Percentiles rank a stretch among this genome's conserved stretches.
Conservation (phyloP, 2,797 vertebrate species). For the Odontamblyopus lacepedii region DNA sequence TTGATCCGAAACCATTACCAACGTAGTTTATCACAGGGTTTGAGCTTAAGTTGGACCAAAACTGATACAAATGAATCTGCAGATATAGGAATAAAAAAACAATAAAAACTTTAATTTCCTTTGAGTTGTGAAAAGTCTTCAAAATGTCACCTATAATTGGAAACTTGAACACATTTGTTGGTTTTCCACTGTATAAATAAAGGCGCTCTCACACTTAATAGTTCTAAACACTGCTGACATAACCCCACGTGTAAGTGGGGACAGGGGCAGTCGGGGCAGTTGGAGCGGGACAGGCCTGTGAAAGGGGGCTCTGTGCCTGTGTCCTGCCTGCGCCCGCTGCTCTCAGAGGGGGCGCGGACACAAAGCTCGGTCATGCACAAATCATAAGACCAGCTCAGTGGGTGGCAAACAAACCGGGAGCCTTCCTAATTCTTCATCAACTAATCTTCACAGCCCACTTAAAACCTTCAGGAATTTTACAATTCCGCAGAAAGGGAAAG, state of each 20-base stretch:
- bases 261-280: slow-evolving; percentile 21
- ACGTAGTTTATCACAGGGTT: background rate
- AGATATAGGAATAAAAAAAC: no score
- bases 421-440: slow-evolving; percentile 51
- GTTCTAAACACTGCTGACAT: background rate
- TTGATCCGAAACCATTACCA: background rate
- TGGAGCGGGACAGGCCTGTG: slow-evolving; percentile 15
- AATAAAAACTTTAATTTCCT: no score
- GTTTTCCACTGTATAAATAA: no score
- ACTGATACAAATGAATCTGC: no score
- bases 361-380: slow-evolving; percentile 72
- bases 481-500: slow-evolving; percentile 19
- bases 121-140: no score
- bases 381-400: slow-evolving; percentile 74
- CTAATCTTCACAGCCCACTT: slow-evolving; percentile 53
- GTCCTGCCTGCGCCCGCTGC: slow-evolving; percentile 12
- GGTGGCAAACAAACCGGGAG: slow-evolving; percentile 61
- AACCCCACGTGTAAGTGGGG: slow-evolving; percentile 18
- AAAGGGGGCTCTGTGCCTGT: slow-evolving; percentile 64
- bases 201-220: background rate
- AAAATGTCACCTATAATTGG: no score
- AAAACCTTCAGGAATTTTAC: slow-evolving; percentile 59
- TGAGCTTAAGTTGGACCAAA: no score
- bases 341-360: slow-evolving; percentile 55
- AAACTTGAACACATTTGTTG: no score